Conservation (phyloP, 1,140 invertebrate species). For the Stenopsyche tienmushanensis region DNA sequence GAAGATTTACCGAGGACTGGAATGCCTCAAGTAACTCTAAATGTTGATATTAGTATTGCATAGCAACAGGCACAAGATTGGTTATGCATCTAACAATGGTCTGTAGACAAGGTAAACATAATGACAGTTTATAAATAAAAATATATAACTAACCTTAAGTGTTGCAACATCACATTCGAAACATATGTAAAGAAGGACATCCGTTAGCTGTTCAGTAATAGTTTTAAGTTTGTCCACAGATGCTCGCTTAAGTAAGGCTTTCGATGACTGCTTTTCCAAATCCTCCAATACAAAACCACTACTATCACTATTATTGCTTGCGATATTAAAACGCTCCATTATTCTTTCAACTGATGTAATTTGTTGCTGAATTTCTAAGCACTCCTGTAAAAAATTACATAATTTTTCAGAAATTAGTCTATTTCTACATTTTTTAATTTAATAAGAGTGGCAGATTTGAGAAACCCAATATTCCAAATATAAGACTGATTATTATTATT, state of each 20-base stretch:
- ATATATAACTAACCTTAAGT: conserved; percentile 44
- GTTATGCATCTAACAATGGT: no score
- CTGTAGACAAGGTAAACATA: no score
- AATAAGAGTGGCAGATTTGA: no score
- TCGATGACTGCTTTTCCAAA: conserved; percentile 44
- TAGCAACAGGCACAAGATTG: no score
- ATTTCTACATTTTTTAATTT: no score
- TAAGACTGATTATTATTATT: no score
- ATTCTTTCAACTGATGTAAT: conserved; percentile 52
- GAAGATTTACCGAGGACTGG: no score
- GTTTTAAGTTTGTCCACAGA: conserved; percentile 77
- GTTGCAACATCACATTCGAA: conserved; percentile 67
- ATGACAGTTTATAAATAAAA: no score
- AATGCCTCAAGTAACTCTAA: no score
- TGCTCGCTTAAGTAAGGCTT: conserved; percentile 58
- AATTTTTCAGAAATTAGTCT: no score
- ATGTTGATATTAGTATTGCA: no score
- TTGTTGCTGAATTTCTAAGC: conserved; percentile 54
- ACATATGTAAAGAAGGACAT: conserved; percentile 72
- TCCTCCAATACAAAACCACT: conserved; percentile 24
- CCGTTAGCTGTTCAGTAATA: conserved; percentile 76
- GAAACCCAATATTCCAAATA: not conserved
- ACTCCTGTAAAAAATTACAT: conserved; percentile 40
- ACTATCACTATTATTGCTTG: conserved; percentile 41
- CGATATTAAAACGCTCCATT: conserved; percentile 47